These are phyloP conservation scores for Montipora foliosa DNA, from an alignment of 64 coral and sea anemone species.

Conservation along the genomic window DNA sequence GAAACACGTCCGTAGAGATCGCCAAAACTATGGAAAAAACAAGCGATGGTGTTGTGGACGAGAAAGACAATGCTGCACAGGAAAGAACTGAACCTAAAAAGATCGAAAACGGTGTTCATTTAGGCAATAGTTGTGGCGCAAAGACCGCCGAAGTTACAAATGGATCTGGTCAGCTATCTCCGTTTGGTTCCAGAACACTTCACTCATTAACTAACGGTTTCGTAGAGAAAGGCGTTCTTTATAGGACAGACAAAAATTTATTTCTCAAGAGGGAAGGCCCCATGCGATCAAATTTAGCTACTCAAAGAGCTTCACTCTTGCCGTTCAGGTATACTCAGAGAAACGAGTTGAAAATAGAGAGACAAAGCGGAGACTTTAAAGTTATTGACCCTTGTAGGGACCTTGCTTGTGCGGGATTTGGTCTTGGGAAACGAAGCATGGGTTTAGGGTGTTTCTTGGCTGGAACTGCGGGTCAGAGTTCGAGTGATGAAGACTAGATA, in stretches of 20 bases:
- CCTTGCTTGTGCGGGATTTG: conserved; percentile 89
- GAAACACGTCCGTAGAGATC: conserved; percentile 23
- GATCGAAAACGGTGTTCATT: neutral
- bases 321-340: conserved; percentile 75
- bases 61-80: neutral
- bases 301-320: conserved; percentile 57
- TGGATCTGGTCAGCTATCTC: neutral
- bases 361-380: conserved; percentile 53
- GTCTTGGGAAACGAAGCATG: conserved; percentile 31
- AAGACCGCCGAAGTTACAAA: neutral
- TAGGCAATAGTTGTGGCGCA: neutral
- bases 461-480: conserved; percentile 21
- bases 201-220: conserved; percentile 22
- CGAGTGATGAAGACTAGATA: conserved; percentile 14
- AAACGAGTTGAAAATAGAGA: conserved; percentile 1
- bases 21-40: conserved; percentile 45
- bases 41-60: neutral
- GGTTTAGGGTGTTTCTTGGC: conserved; percentile 73
- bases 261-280: conserved; percentile 26
- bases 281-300: neutral
- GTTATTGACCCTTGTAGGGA: conserved; percentile 81
- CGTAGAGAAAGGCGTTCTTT: conserved; percentile 7
- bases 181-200: conserved; percentile 7
- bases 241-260: conserved; percentile 13
- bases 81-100: neutral